These are phyloP conservation scores for Mesitornis unicolor DNA, from an alignment of 2,113 vertebrate species.

Conservation along the genomic window DNA sequence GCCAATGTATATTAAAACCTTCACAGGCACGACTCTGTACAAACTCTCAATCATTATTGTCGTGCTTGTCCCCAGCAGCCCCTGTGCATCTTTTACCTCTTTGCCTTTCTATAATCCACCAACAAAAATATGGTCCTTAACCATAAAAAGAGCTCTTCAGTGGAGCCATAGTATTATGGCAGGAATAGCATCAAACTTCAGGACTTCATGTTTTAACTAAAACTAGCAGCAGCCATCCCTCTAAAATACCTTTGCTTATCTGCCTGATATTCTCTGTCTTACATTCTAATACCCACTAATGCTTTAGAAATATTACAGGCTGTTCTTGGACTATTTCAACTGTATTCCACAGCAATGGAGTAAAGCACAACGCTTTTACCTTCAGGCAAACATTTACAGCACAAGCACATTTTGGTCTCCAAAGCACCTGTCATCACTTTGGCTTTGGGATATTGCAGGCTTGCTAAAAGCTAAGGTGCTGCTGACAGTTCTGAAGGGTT, in stretches of 20 bases:
- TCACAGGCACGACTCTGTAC: background rate
- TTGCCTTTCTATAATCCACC: background rate
- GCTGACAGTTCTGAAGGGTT: slow-evolving; percentile 19
- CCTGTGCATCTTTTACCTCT: background rate
- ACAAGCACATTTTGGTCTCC: background rate
- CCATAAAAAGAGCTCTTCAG: background rate
- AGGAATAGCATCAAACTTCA: background rate
- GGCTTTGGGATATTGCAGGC: background rate
- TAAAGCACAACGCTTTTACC: background rate
- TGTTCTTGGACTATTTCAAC: background rate
- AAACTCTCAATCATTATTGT: background rate
- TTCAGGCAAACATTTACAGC: background rate
- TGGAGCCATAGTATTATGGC: background rate
- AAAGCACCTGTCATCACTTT: background rate
- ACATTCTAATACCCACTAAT: background rate
- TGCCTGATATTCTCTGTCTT: background rate
- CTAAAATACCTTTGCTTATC: background rate
- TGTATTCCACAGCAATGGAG: background rate
- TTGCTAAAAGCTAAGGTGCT: background rate
- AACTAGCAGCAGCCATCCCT: background rate
- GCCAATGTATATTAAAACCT: background rate
- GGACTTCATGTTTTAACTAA: background rate
- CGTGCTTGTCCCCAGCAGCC: background rate
- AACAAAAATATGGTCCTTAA: background rate
- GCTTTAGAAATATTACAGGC: background rate